Evolutionary conservation across 2,797 vertebrate species (phyloP).

Genomic region (Acanthiza pusilla): DNA sequence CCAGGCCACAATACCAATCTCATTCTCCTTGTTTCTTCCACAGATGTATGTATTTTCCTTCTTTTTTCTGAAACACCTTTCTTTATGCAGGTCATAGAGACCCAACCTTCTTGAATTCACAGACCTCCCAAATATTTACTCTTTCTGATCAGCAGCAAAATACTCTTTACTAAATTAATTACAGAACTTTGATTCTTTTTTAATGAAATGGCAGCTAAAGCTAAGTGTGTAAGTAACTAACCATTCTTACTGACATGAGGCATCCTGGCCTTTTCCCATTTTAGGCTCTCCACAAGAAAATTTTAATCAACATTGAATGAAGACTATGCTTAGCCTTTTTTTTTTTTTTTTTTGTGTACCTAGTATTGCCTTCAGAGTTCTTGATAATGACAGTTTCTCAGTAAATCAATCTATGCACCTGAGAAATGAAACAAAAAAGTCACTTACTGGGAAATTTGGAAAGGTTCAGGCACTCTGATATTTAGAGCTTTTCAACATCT

Average conservation of each 20-base stretch:
- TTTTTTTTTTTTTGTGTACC: neutral
- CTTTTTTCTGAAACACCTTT: neutral
- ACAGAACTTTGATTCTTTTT: neutral
- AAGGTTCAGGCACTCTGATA: neutral
- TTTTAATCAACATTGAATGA: neutral
- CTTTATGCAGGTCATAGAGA: neutral
- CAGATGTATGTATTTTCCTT: neutral
- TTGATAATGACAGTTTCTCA: neutral
- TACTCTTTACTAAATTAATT: neutral
- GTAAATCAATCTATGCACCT: neutral
- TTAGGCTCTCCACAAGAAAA: neutral
- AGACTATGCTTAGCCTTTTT: neutral
- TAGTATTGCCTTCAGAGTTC: neutral
- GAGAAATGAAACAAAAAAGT: neutral
- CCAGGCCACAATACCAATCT: neutral
- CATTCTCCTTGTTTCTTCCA: neutral
- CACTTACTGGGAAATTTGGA: neutral
- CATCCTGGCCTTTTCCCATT: neutral
- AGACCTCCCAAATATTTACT: neutral
- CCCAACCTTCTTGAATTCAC: neutral
- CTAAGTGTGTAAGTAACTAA: neutral
- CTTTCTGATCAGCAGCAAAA: neutral
- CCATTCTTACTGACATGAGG: neutral
- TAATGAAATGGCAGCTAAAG: neutral
- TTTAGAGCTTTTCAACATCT: neutral